These are phyloP conservation scores for Elysia crispata DNA, from an alignment of 2,888 invertebrate species.

Conservation along the genomic window DNA sequence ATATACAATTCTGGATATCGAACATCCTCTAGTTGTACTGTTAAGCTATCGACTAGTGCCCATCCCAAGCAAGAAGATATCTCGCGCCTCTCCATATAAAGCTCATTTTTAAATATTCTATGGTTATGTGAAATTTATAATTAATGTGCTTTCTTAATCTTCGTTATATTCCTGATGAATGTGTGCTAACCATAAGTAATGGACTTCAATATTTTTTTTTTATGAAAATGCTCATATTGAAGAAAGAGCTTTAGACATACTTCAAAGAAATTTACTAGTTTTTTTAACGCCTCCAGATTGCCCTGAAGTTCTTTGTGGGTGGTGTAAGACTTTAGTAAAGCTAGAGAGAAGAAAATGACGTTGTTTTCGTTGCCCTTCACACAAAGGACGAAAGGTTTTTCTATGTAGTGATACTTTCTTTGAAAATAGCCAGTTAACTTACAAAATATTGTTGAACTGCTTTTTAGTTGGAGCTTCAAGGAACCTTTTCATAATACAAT, in stretches of 20 bases:
- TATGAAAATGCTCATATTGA: not conserved
- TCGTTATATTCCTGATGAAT: too few relatives aligned
- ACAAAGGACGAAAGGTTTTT: slow-evolving; percentile 26
- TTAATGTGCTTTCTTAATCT: too few relatives aligned
- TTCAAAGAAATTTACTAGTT: slow-evolving; percentile 3
- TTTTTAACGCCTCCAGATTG: slow-evolving; percentile 30
- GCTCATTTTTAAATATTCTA: too few relatives aligned
- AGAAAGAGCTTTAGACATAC: not conserved
- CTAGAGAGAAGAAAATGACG: slow-evolving; percentile 41
- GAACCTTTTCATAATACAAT: not conserved
- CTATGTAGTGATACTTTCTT: not conserved
- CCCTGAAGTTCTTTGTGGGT: not conserved
- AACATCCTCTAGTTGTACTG: too few relatives aligned
- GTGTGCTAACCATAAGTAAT: not conserved
- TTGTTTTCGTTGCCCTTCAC: slow-evolving; percentile 36
- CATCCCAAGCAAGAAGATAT: too few relatives aligned
- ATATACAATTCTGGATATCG: too few relatives aligned
- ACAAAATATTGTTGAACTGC: slow-evolving; percentile 11
- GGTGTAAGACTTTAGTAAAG: slow-evolving; percentile 40
- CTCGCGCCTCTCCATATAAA: too few relatives aligned
- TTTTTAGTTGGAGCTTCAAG: slow-evolving; percentile 11
- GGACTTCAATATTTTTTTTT: not conserved
- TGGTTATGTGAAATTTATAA: too few relatives aligned
- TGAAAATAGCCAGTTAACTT: slow-evolving; percentile 5
- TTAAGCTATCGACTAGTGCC: too few relatives aligned